Evolutionary conservation across 2,797 vertebrate species (phyloP), one percentile per base, ranked within the genome.

Genomic region (Catharus ustulatus): DNA sequence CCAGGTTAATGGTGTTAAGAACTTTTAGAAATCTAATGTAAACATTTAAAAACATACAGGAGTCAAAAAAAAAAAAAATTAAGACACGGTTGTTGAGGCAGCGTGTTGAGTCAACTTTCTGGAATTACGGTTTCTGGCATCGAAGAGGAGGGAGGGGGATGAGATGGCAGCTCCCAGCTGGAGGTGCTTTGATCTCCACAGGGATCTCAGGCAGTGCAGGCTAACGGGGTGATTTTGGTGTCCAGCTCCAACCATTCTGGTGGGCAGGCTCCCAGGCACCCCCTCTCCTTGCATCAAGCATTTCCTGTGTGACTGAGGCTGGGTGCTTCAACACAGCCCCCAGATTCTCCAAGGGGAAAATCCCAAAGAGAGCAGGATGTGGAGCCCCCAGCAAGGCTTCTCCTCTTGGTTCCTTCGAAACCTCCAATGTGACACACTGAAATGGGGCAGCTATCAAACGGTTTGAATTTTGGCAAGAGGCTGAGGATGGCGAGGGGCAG

Each of bases 31-130:
- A 92, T 51, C 66, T 64, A 68, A 90, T 89, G 96, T 96, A 97
- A 97, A 97, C 96, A 87, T 86, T 77, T 84, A 79, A 93, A 94
- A 90, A 57, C 61, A 58, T 43, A 88, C 14, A 93, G 57, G 13
- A 61, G 72, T 84, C 66, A 40, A 45, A 45, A 18, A 59, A 26
- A 46, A 34, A 54, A 45, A 29, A 51, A 46, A 72, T 10, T 11
- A 90, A 51, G 84, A 88, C 84, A 52, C 0, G 0, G 84, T 66
- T 59, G 74, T 77, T 79, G 45, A 80, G 78, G 92, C 92, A 89
- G 81, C 6, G 0, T 13, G 38, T 57, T 79, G 77, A 83, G 76
- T 64, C 51, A 85, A 64, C 82, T 92, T 69, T 48, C 93, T 95
- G 94, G 92, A 95, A 87, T 84, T 88, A 76, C 9, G 1, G 73